These are phyloP conservation scores for Griposia aprilina DNA, from an alignment of 2,888 invertebrate species.

Conservation along the genomic window DNA sequence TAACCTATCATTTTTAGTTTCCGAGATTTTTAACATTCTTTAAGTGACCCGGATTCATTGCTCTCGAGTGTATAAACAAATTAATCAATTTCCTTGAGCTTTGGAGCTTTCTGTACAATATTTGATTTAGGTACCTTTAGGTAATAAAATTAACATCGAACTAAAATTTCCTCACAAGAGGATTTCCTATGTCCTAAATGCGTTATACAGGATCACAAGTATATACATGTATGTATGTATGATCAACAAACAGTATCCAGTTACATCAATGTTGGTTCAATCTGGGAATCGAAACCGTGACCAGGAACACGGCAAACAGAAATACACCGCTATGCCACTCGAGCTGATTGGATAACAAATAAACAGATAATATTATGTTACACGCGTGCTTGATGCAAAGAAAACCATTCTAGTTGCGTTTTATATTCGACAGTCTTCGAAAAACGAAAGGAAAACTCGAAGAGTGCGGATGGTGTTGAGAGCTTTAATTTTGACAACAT, in stretches of 20 bases:
- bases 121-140: background rate
- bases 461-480: background rate
- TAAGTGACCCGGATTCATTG: no score
- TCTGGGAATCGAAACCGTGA: conserved; percentile 55
- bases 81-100: conserved; percentile 14
- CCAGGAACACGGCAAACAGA: conserved; percentile 39
- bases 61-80: no score
- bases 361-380: conserved; percentile 28
- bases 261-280: conserved; percentile 49
- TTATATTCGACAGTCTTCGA: background rate
- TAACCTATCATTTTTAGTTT: no score
- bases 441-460: background rate
- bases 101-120: conserved; percentile 13
- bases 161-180: background rate
- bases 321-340: conserved; percentile 45
- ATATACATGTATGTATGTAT: conserved; percentile 3
- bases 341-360: conserved; percentile 46
- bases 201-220: conserved; percentile 3
- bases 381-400: background rate
- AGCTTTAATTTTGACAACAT: background rate
- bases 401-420: background rate
- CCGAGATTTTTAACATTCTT: no score
- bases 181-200: background rate
- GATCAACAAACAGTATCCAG: conserved; percentile 46
- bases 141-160: background rate